phyloP scores from a whole-genome alignment of 1,140 invertebrate genomes.

The Bombyx mandarina region DNA sequence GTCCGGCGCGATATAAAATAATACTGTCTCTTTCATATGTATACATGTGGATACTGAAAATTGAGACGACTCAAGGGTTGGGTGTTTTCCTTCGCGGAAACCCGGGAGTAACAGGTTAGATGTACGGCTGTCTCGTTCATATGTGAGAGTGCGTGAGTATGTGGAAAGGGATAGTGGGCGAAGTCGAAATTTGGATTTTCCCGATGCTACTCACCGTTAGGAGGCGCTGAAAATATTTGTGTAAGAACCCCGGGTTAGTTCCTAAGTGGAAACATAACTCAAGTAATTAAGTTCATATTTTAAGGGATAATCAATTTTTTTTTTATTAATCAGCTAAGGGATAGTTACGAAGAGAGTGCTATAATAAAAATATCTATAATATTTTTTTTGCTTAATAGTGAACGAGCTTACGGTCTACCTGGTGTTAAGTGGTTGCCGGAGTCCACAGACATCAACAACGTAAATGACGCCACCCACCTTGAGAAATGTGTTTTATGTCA shows the following conservation, averaged over 20 bases:
- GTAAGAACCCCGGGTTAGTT: not conserved
- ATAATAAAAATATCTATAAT: too few species aligned
- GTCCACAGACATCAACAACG: too few species aligned
- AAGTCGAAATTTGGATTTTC: slow-evolving; percentile 27
- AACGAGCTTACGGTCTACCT: too few species aligned
- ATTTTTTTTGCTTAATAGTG: too few species aligned
- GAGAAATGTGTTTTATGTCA: too few species aligned
- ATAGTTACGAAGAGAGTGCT: too few species aligned
- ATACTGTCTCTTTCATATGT: slow-evolving; percentile 47
- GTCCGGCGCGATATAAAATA: slow-evolving; percentile 22
- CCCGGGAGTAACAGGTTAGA: slow-evolving; percentile 36
- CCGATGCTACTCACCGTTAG: slow-evolving; percentile 59
- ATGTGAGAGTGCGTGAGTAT: slow-evolving; percentile 49
- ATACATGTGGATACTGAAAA: slow-evolving; percentile 32
- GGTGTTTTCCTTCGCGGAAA: slow-evolving; percentile 54
- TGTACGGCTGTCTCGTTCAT: slow-evolving; percentile 58
- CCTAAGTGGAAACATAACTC: not conserved
- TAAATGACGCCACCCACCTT: too few species aligned
- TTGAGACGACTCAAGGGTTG: slow-evolving; percentile 55
- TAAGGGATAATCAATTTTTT: not conserved
- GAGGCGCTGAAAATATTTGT: slow-evolving; percentile 38
- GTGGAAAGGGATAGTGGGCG: slow-evolving; percentile 49
- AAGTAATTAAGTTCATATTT: not conserved
- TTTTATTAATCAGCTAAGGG: not conserved
- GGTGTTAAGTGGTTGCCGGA: too few species aligned